Evolutionary conservation across 2,797 vertebrate genomes (phyloP), one percentile per base, ranked within the genome.

Genomic region (Spondyliosoma cantharus): DNA sequence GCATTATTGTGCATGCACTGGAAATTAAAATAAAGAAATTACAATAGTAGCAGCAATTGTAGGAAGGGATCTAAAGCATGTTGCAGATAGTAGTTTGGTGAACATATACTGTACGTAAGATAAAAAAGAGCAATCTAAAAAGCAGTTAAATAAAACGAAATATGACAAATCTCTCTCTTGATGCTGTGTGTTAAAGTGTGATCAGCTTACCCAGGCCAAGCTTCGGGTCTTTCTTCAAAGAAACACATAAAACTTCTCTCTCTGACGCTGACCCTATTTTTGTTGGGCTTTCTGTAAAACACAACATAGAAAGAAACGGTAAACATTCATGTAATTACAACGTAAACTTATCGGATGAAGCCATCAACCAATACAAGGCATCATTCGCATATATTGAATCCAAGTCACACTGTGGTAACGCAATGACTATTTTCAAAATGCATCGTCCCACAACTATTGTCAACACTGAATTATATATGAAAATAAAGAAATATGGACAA

Each of bases 161-260:
- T 19, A 16, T 17, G 37, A 37, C 37, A 37, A 37, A 37, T 37
- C 37, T 37, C 37, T 37, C 37, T n/a, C 37, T 22, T 24, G 20
- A 49, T 61, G 46, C 3, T 71, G n/a, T 58, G n/a, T 42, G 2
- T 52, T 43, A 11, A 11, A 24, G 8, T 46, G 17, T 20, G 32
- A 64, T 52, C 3, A 46, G 8, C 95, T 94, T 88, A 98, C 97
- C 96, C 60, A 98, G 95, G 75, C 97, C 96, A 24, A 94, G 81
- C 78, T 93, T 95, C 1, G 95, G 87, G 57, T 97, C 96, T 67
- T 96, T 96, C 91, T 91, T 96, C 69, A 98, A 83, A 2, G 93
- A 89, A 80, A 97, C 93, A 62, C 92, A 94, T 27, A 97, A 71
- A 0, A 97, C 96, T 89, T 98, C 97, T 92, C 92, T 93, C 71